phyloP scores from a whole-genome alignment of 1,140 invertebrate genomes.

The Anthonomus grandis region DNA sequence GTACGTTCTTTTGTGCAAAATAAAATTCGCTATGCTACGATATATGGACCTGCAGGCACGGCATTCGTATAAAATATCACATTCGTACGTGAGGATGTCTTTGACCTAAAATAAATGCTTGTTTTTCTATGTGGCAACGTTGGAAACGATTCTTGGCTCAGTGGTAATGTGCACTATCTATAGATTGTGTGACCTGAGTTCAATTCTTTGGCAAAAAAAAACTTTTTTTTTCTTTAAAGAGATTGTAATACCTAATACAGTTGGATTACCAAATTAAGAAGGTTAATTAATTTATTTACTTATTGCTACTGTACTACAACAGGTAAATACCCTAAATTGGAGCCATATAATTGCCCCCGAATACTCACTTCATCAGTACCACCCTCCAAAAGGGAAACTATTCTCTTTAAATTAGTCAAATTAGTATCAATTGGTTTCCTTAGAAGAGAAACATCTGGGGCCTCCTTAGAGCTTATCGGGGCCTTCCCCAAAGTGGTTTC shows the following conservation, averaged over 20 bases:
- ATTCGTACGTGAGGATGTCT: conserved; percentile 56
- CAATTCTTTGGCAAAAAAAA: conserved; percentile 2
- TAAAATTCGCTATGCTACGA: conserved; percentile 59
- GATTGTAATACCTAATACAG: too few species aligned
- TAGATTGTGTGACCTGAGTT: too few species aligned
- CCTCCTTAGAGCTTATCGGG: conserved; percentile 14
- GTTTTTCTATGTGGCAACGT: too few species aligned
- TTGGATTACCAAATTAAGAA: too few species aligned
- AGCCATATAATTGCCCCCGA: conserved; percentile 6
- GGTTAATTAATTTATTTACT: too few species aligned
- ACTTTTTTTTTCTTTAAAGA: conserved; percentile 4
- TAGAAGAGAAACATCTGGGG: conserved; percentile 43
- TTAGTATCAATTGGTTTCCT: conserved; percentile 48
- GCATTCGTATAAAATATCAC: conserved; percentile 62
- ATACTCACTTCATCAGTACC: conserved; percentile 48
- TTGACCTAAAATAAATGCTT: conserved; percentile 50
- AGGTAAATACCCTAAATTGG: conserved; percentile 1
- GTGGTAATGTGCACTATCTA: too few species aligned
- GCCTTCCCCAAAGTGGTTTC: conserved; percentile 39
- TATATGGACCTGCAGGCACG: conserved; percentile 58
- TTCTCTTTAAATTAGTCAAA: conserved; percentile 45
- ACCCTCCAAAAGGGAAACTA: conserved; percentile 43
- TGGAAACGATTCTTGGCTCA: too few species aligned
- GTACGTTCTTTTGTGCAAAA: conserved; percentile 59
- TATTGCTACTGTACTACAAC: too few species aligned